These are phyloP conservation scores for Corythornis cristatus DNA, from an alignment of 2,113 vertebrate species.

Conservation along the genomic window DNA sequence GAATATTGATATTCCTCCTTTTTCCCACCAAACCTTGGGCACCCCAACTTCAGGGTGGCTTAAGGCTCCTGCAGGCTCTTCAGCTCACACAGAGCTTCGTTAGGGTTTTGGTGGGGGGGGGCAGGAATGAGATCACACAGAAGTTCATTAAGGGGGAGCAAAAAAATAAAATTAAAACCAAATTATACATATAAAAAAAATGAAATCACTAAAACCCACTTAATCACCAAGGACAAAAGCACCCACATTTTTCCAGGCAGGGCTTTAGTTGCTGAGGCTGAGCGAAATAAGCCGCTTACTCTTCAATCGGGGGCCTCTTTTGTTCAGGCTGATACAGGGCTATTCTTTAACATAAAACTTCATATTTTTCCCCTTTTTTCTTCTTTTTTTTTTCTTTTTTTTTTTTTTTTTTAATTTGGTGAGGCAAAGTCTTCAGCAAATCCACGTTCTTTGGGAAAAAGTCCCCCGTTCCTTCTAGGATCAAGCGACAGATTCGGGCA, in stretches of 20 bases:
- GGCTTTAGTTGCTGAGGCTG: conserved; percentile 22
- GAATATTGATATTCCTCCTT: no score
- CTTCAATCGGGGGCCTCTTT: conserved; percentile 11
- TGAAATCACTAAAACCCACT: conserved; percentile 20
- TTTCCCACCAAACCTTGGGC: background rate
- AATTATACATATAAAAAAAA: background rate
- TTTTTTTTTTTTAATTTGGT: no score
- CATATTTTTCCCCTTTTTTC: background rate
- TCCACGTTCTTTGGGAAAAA: background rate
- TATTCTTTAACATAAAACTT: conserved; percentile 27
- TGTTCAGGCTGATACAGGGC: conserved; percentile 6
- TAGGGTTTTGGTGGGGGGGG: fast-evolving
- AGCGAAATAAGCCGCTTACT: conserved; percentile 57
- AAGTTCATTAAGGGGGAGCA: background rate
- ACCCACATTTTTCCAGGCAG: background rate
- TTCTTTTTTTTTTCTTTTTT: no score
- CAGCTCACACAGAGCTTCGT: background rate
- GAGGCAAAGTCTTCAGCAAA: background rate
- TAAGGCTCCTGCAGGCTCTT: background rate
- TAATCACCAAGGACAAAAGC: conserved; percentile 61
- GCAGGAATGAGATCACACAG: background rate
- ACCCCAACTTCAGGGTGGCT: background rate
- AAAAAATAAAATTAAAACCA: background rate
- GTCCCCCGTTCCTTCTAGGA: background rate
- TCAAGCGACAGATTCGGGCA: background rate